phyloP scores from a whole-genome alignment of 2,113 vertebrate species.

The Sterna hirundo region DNA sequence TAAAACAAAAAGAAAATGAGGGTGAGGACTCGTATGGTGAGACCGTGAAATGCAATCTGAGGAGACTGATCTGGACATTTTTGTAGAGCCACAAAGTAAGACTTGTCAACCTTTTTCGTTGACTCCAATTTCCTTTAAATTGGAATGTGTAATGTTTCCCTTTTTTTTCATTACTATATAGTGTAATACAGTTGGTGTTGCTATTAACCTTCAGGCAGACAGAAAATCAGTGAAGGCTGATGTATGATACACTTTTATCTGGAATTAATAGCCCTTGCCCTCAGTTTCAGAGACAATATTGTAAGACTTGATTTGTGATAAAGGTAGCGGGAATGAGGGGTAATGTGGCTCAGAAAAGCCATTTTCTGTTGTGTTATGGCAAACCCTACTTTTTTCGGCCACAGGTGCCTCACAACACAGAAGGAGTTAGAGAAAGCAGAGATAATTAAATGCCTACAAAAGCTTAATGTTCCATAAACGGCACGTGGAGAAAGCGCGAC shows the following conservation, averaged over 20 bases:
- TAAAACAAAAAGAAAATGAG: not conserved
- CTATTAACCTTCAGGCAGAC: not conserved
- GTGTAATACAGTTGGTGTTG: not conserved
- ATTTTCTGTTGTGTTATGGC: not conserved
- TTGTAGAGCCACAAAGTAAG: not conserved
- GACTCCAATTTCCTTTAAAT: not conserved
- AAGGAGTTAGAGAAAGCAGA: not conserved
- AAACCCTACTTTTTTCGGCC: not conserved
- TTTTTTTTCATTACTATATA: not conserved
- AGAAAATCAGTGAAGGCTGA: not conserved
- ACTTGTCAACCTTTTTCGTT: not conserved
- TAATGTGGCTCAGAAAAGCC: not conserved
- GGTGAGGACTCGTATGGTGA: not conserved
- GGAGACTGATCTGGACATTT: not conserved
- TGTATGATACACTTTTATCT: not conserved
- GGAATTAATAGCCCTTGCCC: not conserved
- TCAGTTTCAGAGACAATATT: not conserved
- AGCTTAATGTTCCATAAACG: not conserved
- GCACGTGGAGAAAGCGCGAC: accelerated
- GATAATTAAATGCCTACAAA: not conserved
- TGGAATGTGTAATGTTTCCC: not conserved
- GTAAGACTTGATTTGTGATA: not conserved
- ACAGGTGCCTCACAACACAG: not conserved
- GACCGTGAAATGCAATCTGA: not conserved
- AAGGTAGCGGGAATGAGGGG: not conserved